These are phyloP conservation scores for Scaptomyza flava DNA, from an alignment of 2,888 invertebrate genomes.

Conservation along the genomic window DNA sequence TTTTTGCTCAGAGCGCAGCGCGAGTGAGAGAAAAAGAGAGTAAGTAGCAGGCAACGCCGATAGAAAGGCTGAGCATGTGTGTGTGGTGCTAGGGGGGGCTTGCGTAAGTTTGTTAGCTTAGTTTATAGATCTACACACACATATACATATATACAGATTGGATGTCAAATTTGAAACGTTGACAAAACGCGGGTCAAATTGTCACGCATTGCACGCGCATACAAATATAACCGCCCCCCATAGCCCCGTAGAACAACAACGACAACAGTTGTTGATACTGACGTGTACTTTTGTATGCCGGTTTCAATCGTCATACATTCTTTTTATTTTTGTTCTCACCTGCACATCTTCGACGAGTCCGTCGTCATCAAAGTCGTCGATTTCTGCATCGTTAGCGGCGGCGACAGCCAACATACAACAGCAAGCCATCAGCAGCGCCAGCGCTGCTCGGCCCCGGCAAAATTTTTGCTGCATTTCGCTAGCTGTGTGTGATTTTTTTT, in stretches of 20 bases:
- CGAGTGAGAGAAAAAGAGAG: slow-evolving; percentile 13
- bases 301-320: slow-evolving; percentile 28
- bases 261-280: slow-evolving; percentile 61
- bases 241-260: slow-evolving; percentile 10
- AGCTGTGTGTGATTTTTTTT: slow-evolving; percentile 33
- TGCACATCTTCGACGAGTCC: slow-evolving; percentile 79
- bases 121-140: slow-evolving; percentile 16
- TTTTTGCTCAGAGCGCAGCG: slow-evolving; percentile 17
- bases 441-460: slow-evolving; percentile 49
- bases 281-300: slow-evolving; percentile 76
- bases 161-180: slow-evolving; percentile 15
- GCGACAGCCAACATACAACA: slow-evolving; percentile 46
- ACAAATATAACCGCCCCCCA: slow-evolving; percentile 30
- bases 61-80: slow-evolving; percentile 1
- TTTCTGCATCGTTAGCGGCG: slow-evolving; percentile 46
- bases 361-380: slow-evolving; percentile 78
- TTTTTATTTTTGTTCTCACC: slow-evolving; percentile 57
- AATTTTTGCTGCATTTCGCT: slow-evolving; percentile 66
- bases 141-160: background rate
- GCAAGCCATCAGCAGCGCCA: slow-evolving; percentile 55
- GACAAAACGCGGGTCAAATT: slow-evolving; percentile 8
- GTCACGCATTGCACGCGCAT: slow-evolving; percentile 24
- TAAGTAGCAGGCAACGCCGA: slow-evolving; percentile 1
- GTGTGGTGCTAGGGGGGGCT: slow-evolving; percentile 11
- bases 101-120: slow-evolving; percentile 48